Base-by-base conservation (phyloP, 2,888 invertebrate genomes). In the Tipula unca region DNA sequence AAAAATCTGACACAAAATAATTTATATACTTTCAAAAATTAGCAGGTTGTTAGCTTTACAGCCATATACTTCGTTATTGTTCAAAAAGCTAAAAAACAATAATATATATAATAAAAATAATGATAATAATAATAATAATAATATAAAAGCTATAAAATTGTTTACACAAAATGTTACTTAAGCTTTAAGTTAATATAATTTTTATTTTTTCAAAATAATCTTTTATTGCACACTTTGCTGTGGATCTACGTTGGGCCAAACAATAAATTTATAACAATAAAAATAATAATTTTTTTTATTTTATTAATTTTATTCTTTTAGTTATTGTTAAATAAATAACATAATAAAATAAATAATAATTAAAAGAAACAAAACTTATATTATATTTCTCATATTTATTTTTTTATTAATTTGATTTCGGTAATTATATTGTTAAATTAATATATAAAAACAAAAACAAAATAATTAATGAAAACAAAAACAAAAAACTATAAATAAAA, bases 211-310 rank as follows among this genome's bases (percentile, higher is more conserved):
- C n/a, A n/a, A 86, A 86, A 86, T 86, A 89, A 89, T 88, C 87
- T 86, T 88, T 88, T 86, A 90, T 90, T 87, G 87, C 87, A 87
- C 88, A 88, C 88, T 87, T 87, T 87, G 87, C 87, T 86, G 87
- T 87, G 87, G 87, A 86, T 87, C 88, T 88, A 88, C 88, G 87
- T 86, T 87, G 87, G 87, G 87, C 87, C 87, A 87, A 87, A 87
- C 69, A 69, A 69, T 69, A 69, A 69, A 25, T 69, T 69, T 69
- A 4, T 48, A 25, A 84, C 17, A 35, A 84, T 35, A 1, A 32
- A 84, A 84, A 84, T 36, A 84, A 32, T 35, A 36, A 36, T 35
- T n/a, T 84, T 17, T 25, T 69, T 69, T 69, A 25, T 69, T 48
- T 42, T 48, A 48, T 48, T 48, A 48, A 17, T 48, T 48, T 48